phyloP scores from a whole-genome alignment of 2,113 vertebrate species.

The Meriones unguiculatus region DNA sequence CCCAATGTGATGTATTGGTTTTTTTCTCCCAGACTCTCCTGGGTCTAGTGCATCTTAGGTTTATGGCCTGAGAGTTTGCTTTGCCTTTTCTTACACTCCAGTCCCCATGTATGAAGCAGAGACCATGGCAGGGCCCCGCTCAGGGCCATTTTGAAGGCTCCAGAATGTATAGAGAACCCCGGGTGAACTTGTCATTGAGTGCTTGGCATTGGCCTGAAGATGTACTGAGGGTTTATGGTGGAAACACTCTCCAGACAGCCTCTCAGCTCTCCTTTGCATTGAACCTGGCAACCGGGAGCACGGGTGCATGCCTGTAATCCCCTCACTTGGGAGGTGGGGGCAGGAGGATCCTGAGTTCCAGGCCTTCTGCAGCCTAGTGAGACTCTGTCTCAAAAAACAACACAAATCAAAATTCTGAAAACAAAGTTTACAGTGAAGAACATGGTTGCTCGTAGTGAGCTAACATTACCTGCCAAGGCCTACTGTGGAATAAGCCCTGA shows the following conservation, averaged over 20 bases:
- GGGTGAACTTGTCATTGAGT: neutral
- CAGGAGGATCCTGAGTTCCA: neutral
- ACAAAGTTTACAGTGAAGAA: fast-evolving
- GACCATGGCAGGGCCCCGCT: fast-evolving
- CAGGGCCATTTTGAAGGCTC: neutral
- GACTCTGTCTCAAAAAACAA: neutral
- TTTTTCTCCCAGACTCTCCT: too few relatives aligned
- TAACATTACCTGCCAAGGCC: fast-evolving
- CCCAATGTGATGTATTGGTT: neutral
- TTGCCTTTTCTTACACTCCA: neutral
- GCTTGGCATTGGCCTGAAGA: neutral
- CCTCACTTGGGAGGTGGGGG: neutral
- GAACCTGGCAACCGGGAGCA: neutral
- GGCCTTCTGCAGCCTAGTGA: neutral
- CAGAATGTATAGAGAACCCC: fast-evolving
- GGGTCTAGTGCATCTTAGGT: neutral
- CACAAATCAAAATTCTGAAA: neutral
- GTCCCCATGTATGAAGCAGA: neutral
- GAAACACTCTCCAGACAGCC: neutral
- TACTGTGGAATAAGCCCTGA: fast-evolving
- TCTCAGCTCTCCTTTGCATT: fast-evolving
- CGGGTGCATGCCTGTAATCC: too few relatives aligned
- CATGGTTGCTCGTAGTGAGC: neutral
- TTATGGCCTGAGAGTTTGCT: neutral
- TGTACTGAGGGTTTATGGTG: neutral